These are phyloP conservation scores for Bradypodion ventrale DNA, from an alignment of 2,797 vertebrate genomes.

Conservation along the genomic window DNA sequence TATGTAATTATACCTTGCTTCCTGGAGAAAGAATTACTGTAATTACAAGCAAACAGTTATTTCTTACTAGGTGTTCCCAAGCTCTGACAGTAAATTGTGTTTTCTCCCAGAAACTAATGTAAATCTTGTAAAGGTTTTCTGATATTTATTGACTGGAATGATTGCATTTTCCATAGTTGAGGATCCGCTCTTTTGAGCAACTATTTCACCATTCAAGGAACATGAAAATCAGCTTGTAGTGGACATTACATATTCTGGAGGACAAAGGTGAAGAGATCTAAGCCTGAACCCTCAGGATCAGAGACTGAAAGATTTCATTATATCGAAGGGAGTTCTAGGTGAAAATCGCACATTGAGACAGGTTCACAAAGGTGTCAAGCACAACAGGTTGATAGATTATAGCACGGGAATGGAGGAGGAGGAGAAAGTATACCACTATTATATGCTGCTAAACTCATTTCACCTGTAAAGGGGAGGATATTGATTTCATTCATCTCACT, in stretches of 20 bases:
- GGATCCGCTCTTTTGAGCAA: not conserved
- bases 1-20: no score
- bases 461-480: conserved; percentile 60
- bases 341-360: conserved; percentile 63
- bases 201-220: conserved; percentile 29
- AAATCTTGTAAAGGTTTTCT: not conserved
- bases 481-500: conserved; percentile 70
- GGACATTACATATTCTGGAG: conserved; percentile 46
- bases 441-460: conserved; percentile 61
- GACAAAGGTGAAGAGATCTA: conserved; percentile 30
- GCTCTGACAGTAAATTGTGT: not conserved
- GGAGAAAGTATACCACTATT: conserved; percentile 48
- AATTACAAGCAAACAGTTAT: no score
- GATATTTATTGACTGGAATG: not conserved
- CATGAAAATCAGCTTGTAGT: conserved; percentile 37
- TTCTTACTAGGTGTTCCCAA: no score
- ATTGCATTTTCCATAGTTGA: not conserved
- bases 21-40: no score
- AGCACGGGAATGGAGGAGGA: conserved; percentile 29
- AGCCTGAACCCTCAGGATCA: conserved; percentile 45
- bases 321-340: conserved; percentile 39
- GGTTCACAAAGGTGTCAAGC: conserved; percentile 58
- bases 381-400: conserved; percentile 48
- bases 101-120: not conserved
- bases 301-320: conserved; percentile 57